Base-by-base conservation (phyloP, 2,888 invertebrate genomes). In the Pristionchus japonicus region DNA sequence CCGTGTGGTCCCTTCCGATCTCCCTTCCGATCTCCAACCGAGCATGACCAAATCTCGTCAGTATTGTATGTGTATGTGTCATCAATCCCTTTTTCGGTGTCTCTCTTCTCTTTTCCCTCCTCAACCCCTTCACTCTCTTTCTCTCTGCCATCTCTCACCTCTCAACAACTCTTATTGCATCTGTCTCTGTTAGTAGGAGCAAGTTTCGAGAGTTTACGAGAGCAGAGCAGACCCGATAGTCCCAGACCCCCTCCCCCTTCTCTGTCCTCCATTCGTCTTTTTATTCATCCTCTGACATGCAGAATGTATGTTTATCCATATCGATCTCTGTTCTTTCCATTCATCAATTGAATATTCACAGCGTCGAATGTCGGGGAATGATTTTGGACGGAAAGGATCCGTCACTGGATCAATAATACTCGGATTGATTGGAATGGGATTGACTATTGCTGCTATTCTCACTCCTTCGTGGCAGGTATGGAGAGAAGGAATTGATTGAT, bases 381-480 rank as follows among this genome's bases (percentile, higher is more conserved):
- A 92, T 13, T 88, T 93, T 34, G 92, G 89, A 6, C 88, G 93
- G 82, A 92, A 93, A 87, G 91, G 91, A 27, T 89, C 92, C 11
- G 89, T 93, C 17, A 91, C 91, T 70, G 91, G 89, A n/a, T 90
- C 93, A 13, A 84, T 93, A 7, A 86, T 93, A 11, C 89, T 94
- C 87, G 91, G 93, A 3, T 88, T 94, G 61, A 92, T 94, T 37
- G 94, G 92, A 52, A 92, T 93, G 89, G 93, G 93, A 1, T 91
- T 94, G 77, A 93, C 93, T 40, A 93, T 94, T n/a, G 93, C 91
- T 20, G 94, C 94, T 13, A 93, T 94, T 74, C 88, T 93, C n/a
- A 93, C 92, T 17, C 93, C 94, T 34, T 91, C 91, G 31, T 94
- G 94, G 94, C 94, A 94, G 89, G 89, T 89, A 52, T n/a, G n/a